phyloP scores from a whole-genome alignment of 2,113 vertebrate species.

The Loxodonta africana region DNA sequence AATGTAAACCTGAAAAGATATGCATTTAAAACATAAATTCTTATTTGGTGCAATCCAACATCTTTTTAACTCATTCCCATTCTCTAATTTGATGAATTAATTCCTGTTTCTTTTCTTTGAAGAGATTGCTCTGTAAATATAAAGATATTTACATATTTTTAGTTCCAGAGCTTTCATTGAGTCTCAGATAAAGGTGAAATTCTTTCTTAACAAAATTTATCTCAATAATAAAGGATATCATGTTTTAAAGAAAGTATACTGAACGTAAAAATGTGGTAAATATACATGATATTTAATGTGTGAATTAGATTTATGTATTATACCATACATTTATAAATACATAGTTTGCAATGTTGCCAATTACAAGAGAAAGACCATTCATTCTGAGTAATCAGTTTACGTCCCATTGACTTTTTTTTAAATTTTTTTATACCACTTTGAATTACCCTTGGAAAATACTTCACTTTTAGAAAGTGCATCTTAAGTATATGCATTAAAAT shows the following conservation, averaged over 20 bases:
- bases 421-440: neutral
- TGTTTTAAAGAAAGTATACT: neutral
- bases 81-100: neutral
- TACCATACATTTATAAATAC: neutral
- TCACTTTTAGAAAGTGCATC: neutral
- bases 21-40: neutral
- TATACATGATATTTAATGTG: neutral
- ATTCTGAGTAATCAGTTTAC: neutral
- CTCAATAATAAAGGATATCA: neutral
- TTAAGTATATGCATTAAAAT: neutral
- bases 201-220: neutral
- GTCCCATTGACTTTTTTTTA: neutral
- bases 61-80: neutral
- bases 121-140: neutral
- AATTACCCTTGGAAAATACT: conserved; percentile 45
- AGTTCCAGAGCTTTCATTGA: neutral
- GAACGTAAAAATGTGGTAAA: neutral
- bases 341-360: neutral
- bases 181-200: neutral
- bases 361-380: neutral
- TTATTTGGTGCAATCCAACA: neutral
- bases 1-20: neutral
- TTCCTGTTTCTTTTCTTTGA: neutral
- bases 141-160: neutral
- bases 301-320: neutral